Percentiles rank a stretch among this genome's conserved stretches.
These are phyloP conservation scores for Monochamus saltuarius DNA, from an alignment of 1,140 invertebrate genomes.

Conservation along the genomic window DNA sequence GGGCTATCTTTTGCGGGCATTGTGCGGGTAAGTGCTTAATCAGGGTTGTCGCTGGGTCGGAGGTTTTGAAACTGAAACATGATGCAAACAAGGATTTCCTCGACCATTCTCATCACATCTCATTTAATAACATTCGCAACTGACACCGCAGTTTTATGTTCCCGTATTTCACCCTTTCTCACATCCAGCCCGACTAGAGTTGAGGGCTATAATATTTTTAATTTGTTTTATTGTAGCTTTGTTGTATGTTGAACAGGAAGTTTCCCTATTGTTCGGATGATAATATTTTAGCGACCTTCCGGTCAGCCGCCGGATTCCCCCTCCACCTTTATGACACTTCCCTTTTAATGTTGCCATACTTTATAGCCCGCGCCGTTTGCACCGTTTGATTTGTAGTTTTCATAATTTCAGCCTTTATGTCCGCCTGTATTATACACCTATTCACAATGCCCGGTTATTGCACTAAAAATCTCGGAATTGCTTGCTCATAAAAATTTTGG, in stretches of 20 bases:
- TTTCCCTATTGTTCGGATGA: constrained; percentile 33
- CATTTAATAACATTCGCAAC: constrained; percentile 37
- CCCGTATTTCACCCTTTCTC: constrained; percentile 27
- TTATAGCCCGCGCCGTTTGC: constrained; percentile 19
- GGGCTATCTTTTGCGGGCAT: too few relatives aligned
- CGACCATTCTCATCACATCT: constrained; percentile 32
- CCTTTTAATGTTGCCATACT: constrained; percentile 21
- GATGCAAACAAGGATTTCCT: constrained; percentile 35
- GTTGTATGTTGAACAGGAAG: constrained; percentile 28
- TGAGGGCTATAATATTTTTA: constrained; percentile 29
- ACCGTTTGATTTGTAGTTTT: constrained; percentile 25
- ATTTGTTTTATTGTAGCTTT: constrained; percentile 37
- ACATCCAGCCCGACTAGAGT: constrained; percentile 4
- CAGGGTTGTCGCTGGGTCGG: too few relatives aligned
- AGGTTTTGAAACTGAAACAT: constrained; percentile 7
- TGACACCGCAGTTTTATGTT: constrained; percentile 32
- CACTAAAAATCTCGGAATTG: constrained; percentile 8
- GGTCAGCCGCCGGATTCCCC: constrained; percentile 26
- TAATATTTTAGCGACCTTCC: constrained; percentile 33
- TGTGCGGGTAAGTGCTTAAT: too few relatives aligned
- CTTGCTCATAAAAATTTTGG: too few relatives aligned
- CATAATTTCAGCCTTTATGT: constrained; percentile 22
- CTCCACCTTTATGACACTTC: constrained; percentile 25
- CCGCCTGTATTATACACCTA: constrained; percentile 8
- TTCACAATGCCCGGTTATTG: constrained; percentile 5